A percentile compares a stretch with the other conserved stretches of the same genome.
These are phyloP conservation scores for Oreohelix idahoensis DNA, from an alignment of 1,140 invertebrate species.

Conservation along the genomic window DNA sequence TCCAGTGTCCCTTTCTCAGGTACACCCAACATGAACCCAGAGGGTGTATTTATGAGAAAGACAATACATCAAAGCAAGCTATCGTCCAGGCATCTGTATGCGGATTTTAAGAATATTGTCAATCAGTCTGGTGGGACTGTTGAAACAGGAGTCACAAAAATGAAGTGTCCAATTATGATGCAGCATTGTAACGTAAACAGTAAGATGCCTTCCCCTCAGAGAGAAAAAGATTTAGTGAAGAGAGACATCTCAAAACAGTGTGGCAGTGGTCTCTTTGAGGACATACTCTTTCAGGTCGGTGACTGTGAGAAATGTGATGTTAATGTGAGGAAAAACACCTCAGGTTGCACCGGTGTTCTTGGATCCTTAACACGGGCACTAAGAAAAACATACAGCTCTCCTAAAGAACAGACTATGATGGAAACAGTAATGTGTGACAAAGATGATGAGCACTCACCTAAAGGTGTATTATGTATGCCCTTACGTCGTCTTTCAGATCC, in stretches of 20 bases:
- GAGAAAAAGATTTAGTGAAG: not conserved
- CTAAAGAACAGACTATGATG: not conserved
- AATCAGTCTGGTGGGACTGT: not conserved
- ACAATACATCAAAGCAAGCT: not conserved
- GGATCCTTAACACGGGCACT: not conserved
- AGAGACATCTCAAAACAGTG: not conserved
- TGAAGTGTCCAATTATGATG: not conserved
- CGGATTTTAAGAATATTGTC: not conserved
- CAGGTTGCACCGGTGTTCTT: not conserved
- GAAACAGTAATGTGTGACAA: not conserved
- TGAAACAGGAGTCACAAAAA: not conserved
- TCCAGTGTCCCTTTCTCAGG: not conserved
- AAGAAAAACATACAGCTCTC: conserved; percentile 8
- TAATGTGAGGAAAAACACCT: not conserved
- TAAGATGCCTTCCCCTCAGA: not conserved
- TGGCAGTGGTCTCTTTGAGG: not conserved
- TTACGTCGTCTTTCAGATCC: not conserved
- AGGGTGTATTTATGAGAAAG: not conserved
- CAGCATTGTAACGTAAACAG: not conserved
- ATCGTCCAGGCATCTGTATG: not conserved
- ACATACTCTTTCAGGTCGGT: not conserved
- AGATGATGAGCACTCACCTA: not conserved
- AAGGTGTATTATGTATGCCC: not conserved
- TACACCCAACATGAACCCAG: not conserved
- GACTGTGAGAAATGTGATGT: not conserved